These are phyloP conservation scores for Remorina albescens DNA, from an alignment of 2,797 vertebrate genomes.

Conservation along the genomic window DNA sequence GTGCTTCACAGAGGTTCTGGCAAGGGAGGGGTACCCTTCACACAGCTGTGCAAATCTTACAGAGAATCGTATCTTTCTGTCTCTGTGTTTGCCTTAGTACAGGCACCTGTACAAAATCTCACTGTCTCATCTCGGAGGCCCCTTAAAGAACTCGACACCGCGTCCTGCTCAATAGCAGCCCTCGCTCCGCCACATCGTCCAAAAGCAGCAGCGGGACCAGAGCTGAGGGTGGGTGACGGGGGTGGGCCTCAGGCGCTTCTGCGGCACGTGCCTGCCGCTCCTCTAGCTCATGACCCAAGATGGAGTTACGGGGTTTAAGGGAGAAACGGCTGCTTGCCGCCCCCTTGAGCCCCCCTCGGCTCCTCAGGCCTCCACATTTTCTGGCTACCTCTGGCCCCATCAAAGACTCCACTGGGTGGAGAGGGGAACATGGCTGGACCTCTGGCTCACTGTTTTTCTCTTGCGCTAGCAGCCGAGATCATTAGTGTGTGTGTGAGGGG, in stretches of 20 bases:
- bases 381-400: conserved; percentile 40
- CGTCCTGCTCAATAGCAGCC: conserved; percentile 47
- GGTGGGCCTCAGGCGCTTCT: conserved; percentile 56
- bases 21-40: conserved; percentile 80
- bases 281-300: conserved; percentile 70
- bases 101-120: conserved; percentile 68
- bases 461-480: conserved; percentile 37
- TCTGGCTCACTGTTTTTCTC: conserved; percentile 62
- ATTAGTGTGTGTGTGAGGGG: conserved; percentile 36
- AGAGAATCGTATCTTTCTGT: conserved; percentile 62
- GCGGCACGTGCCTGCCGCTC: conserved; percentile 76
- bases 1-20: conserved; percentile 76
- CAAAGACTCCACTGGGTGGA: conserved; percentile 54
- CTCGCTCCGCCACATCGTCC: conserved; percentile 42
- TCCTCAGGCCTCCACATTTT: conserved; percentile 43
- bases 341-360: conserved; percentile 40
- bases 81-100: conserved; percentile 27
- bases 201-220: conserved; percentile 73
- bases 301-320: conserved; percentile 61
- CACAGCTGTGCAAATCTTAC: conserved; percentile 90
- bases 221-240: too few relatives aligned
- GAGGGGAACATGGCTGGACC: conserved; percentile 40
- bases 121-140: conserved; percentile 65
- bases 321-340: conserved; percentile 36
- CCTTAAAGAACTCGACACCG: conserved; percentile 64